phyloP scores from a whole-genome alignment of 2,113 vertebrate genomes.

The Sapajus apella region DNA sequence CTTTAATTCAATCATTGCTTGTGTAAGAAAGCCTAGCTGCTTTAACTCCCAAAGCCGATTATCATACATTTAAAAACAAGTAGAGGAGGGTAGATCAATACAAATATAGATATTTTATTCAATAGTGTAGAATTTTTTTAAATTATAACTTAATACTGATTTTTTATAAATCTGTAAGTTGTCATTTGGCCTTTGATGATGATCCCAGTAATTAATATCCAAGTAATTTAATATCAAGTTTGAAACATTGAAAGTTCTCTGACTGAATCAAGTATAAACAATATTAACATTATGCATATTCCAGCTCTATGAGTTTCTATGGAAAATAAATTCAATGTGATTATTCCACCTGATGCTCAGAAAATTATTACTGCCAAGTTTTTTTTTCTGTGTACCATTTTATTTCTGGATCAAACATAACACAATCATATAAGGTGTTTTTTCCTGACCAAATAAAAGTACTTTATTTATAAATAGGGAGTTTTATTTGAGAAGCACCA shows the following conservation, averaged over 20 bases:
- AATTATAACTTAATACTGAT: background rate
- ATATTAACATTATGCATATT: background rate
- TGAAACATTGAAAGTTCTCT: slow-evolving; percentile 6
- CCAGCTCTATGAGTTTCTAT: background rate
- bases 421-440: background rate
- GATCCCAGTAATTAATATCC: background rate
- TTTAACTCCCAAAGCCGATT: slow-evolving; percentile 53
- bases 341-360: background rate
- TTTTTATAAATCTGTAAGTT: background rate
- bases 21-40: background rate
- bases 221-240: background rate
- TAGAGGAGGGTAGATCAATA: slow-evolving; percentile 13
- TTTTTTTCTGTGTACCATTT: background rate
- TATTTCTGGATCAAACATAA: background rate
- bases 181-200: background rate
- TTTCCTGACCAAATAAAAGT: background rate
- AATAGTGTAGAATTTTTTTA: background rate
- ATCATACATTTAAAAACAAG: slow-evolving; percentile 43
- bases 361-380: background rate
- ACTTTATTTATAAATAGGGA: background rate
- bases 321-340: background rate
- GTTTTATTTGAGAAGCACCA: background rate
- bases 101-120: slow-evolving; percentile 11
- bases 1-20: slow-evolving; percentile 32
- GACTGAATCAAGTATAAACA: background rate